Evolutionary conservation across 2,113 vertebrate genomes (phyloP).

Genomic region (Nansenia antarctica): DNA sequence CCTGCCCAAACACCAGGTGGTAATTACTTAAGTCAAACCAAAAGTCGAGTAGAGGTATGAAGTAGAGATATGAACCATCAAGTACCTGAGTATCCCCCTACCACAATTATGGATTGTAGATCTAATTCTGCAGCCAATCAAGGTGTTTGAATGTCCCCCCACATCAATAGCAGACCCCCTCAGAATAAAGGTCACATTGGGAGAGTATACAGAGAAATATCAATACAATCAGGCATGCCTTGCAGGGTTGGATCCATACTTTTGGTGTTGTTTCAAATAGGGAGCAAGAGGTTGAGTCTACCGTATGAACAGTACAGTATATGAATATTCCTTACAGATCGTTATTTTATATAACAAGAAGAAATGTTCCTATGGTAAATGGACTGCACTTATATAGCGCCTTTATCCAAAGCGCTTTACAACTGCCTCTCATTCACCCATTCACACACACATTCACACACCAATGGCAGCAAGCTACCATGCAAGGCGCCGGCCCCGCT

Average conservation of each 20-base stretch:
- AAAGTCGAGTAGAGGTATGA: background rate
- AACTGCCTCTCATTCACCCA: no score
- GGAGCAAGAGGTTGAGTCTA: background rate
- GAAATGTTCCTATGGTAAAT: no score
- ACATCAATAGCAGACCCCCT: background rate
- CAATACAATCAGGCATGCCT: background rate
- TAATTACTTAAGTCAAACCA: constrained; percentile 36
- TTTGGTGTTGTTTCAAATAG: background rate
- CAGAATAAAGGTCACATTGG: background rate
- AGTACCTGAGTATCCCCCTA: no score
- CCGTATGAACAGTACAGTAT: no score
- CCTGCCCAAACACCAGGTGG: constrained; percentile 44
- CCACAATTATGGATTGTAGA: background rate
- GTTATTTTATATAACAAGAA: no score
- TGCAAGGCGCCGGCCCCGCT: no score
- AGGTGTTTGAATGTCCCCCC: background rate
- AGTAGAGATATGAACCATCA: background rate
- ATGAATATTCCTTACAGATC: no score
- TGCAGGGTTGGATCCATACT: background rate
- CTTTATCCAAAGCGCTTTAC: no score
- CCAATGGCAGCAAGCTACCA: no score
- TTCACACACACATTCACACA: no score
- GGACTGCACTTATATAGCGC: no score
- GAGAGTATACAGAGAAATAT: background rate
- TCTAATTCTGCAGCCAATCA: background rate